Percentiles rank a stretch among this genome's conserved stretches.
Evolutionary conservation across 2,888 invertebrate genomes (phyloP).

Genomic region (Drosophila fulvimacula): DNA sequence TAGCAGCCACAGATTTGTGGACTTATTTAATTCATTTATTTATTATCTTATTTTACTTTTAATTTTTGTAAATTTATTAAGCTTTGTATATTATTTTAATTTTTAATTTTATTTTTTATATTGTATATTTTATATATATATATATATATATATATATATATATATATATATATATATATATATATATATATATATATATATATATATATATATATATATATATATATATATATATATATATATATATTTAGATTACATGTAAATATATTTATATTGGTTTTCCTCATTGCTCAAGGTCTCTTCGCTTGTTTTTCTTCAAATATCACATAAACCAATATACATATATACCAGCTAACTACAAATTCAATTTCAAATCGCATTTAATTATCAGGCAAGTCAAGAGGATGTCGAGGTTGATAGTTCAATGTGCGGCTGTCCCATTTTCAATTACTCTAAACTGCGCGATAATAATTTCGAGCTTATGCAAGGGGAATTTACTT

Average conservation of each 20-base stretch:
- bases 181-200: too few species aligned
- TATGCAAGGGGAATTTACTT: slow-evolving; percentile 7
- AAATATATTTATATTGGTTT: slow-evolving; percentile 2
- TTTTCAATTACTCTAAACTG: slow-evolving; percentile 39
- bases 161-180: neutral
- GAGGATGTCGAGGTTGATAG: slow-evolving; percentile 73
- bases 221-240: neutral
- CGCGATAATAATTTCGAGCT: slow-evolving; percentile 37
- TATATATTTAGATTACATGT: too few species aligned
- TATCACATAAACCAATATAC: slow-evolving; percentile 6
- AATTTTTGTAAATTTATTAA: too few species aligned
- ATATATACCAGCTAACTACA: slow-evolving; percentile 17
- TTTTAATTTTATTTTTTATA: too few species aligned
- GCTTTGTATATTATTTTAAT: too few species aligned
- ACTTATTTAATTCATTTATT: too few species aligned
- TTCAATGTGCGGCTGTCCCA: slow-evolving; percentile 55
- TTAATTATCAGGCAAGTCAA: slow-evolving; percentile 61
- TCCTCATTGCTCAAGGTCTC: slow-evolving; percentile 11
- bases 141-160: neutral
- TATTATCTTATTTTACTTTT: neutral
- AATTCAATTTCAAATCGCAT: slow-evolving; percentile 47
- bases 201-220: neutral
- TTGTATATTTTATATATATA: neutral
- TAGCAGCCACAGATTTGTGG: too few species aligned
- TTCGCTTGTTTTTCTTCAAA: slow-evolving; percentile 4